Base-by-base conservation (phyloP, 2,888 invertebrate genomes). In the Andrena hattorfiana region DNA sequence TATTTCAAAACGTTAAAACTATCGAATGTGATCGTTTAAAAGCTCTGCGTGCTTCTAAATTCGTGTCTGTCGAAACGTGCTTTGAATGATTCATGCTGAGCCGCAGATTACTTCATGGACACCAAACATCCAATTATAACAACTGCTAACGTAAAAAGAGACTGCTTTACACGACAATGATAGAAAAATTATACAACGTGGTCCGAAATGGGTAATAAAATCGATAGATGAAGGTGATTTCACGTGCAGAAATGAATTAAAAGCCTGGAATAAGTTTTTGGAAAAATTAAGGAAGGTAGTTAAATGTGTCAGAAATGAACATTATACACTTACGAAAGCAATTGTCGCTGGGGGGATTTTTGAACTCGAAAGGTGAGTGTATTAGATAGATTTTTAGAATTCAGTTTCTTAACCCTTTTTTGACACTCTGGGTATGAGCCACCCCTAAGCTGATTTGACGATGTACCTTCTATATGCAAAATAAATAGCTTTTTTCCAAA, bases 51-150 rank as follows among this genome's bases (percentile, higher is more conserved):
- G 69, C 63, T 26, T 67, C 49, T 4, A 51, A 66, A 84, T 28
- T 42, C 28, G 35, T 56, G 78, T 78, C 67, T 67, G 70, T 85
- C 78, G 79, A 85, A 82, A 75, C 23, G 23, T 26, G 62, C 59
- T 13, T 10, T 67, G 49, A 30, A 54, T 76, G 75, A 76, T 66
- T 81, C 67, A 67, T 59, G 59, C 59, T 28, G 28, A 64, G 62
- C 54, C 66, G 56, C 67, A 66, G 68, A 75, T 77, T 76, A 76
- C 67, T 85, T 66, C 63, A 49, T 49, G 70, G 59, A 74, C 49
- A 60, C 73, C 78, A 69, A 76, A 73, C 72, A 76, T 81, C 85
- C 84, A 81, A 83, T 84, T 84, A 83, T 66, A 83, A 77, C 64
- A 16, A 42, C 26, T 56, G 59, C 1, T 49, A 23, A 30, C 74